These are phyloP conservation scores for Dendrolimus punctatus DNA, from an alignment of 1,140 invertebrate genomes.

Conservation along the genomic window DNA sequence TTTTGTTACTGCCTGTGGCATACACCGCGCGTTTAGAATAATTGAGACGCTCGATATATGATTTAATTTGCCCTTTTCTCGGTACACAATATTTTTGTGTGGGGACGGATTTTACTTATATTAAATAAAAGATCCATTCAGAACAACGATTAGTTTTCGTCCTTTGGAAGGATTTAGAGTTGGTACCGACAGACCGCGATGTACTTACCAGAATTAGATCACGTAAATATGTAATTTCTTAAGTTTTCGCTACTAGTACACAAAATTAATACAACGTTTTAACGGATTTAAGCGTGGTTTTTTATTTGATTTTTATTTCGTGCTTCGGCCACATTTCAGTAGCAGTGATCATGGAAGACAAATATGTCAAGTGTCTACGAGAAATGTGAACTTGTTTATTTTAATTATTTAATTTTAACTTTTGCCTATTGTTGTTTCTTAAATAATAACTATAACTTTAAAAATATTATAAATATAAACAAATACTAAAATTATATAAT, in stretches of 20 bases:
- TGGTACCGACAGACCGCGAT: not conserved
- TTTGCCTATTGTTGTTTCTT: too few relatives aligned
- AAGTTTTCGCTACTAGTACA: not conserved
- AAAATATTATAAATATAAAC: too few relatives aligned
- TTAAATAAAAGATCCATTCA: conserved; percentile 18
- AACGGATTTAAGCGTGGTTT: too few relatives aligned
- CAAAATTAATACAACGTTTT: too few relatives aligned
- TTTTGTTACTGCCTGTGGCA: conserved; percentile 53
- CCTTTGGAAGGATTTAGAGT: conserved; percentile 8
- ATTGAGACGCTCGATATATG: conserved; percentile 57
- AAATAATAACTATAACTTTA: too few relatives aligned
- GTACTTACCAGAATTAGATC: conserved; percentile 2
- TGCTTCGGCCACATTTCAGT: too few relatives aligned
- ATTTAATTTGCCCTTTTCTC: conserved; percentile 61
- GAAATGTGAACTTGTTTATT: too few relatives aligned
- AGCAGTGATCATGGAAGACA: too few relatives aligned
- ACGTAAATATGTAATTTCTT: conserved; percentile 7
- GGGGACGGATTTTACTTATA: conserved; percentile 25
- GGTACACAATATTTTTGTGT: conserved; percentile 30
- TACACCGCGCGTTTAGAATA: conserved; percentile 55
- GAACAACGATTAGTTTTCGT: conserved; percentile 25
- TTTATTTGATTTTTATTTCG: too few relatives aligned
- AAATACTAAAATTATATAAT: too few relatives aligned
- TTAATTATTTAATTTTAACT: too few relatives aligned
- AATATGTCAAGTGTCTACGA: too few relatives aligned